Conservation (phyloP, 2,888 invertebrate species). For the Drosophila kambysellisi region DNA sequence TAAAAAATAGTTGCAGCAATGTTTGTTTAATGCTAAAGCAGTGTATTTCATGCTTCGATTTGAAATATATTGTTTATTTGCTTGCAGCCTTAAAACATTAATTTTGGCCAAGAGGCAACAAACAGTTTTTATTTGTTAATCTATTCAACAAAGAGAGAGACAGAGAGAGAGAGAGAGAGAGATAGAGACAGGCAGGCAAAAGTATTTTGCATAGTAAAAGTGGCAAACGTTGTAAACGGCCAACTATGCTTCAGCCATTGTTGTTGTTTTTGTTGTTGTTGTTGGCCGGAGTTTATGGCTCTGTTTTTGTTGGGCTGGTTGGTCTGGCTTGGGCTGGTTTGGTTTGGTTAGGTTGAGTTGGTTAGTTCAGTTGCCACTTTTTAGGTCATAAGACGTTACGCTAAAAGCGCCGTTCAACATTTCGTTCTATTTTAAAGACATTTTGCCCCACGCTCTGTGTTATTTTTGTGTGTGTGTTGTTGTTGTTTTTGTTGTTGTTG, state of each 20-base stretch:
- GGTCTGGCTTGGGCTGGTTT: slow-evolving; percentile 23
- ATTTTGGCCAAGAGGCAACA: slow-evolving; percentile 25
- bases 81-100: slow-evolving; percentile 8
- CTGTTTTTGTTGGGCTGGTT: slow-evolving; percentile 40
- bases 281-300: slow-evolving; percentile 48
- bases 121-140: slow-evolving; percentile 58
- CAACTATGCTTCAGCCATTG: slow-evolving; percentile 23
- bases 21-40: not conserved
- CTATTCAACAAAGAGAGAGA: slow-evolving; percentile 53
- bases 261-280: slow-evolving; percentile 28
- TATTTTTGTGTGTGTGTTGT: slow-evolving; percentile 10
- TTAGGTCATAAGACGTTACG: slow-evolving; percentile 79
- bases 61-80: not conserved
- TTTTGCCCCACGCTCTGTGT: slow-evolving; percentile 37
- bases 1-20: not conserved
- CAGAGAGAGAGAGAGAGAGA: not conserved
- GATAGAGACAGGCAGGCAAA: slow-evolving; percentile 33
- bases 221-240: slow-evolving; percentile 37
- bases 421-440: slow-evolving; percentile 79
- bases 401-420: slow-evolving; percentile 70
- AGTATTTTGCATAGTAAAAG: slow-evolving; percentile 77
- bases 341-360: slow-evolving; percentile 40
- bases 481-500: slow-evolving; percentile 36
- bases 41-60: not conserved
- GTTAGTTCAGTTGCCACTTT: slow-evolving; percentile 68